Base-by-base conservation (phyloP, 2,888 invertebrate species). In the Catocala fraxini region DNA sequence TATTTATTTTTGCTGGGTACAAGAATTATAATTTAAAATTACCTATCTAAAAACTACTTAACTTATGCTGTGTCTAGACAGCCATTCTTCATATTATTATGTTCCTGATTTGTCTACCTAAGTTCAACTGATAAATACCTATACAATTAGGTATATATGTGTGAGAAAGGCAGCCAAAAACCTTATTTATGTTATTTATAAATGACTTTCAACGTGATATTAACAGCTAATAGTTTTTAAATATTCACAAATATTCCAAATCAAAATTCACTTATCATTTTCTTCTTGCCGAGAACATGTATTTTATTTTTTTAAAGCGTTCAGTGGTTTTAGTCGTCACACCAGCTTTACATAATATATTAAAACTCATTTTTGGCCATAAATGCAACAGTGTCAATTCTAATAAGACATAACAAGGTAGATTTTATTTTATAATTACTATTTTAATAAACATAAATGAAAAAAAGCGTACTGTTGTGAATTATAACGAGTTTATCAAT, bases 31-130 rank as follows among this genome's bases (percentile, higher is more conserved):
- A 56, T 69, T 70, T 61, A 61, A 60, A 69, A 71, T 75, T 67
- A 53, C 69, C 77, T 77, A 77, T 75, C 77, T 77, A 77, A 63
- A 42, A 57, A 53, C 49, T 76, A 73, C 53, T 47, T 52, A 63
- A 67, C 39, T 55, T 45, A 33, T 54, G 54, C 71, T 51, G 68
- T 69, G 63, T 63, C 54, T 55, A 60, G 52, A 65, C 66, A 73
- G 71, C 71, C 62, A 62, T 69, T 51, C 49, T 68, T 63, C 59
- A 45, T 45, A 15, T n/a, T 13, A 12, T 46, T 46, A 65, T 47
- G 63, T 56, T 62, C 25, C 57, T 63, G 53, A 67, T 71, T 65
- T 65, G 46, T 55, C 65, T 73, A 71, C 57, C 70, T 71, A 69
- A 60, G 33, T 59, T 63, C 25, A 59, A 49, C 53, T 62, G 43